Conservation (phyloP, 2,113 vertebrate genomes). For the Aleadryas rufinucha region DNA sequence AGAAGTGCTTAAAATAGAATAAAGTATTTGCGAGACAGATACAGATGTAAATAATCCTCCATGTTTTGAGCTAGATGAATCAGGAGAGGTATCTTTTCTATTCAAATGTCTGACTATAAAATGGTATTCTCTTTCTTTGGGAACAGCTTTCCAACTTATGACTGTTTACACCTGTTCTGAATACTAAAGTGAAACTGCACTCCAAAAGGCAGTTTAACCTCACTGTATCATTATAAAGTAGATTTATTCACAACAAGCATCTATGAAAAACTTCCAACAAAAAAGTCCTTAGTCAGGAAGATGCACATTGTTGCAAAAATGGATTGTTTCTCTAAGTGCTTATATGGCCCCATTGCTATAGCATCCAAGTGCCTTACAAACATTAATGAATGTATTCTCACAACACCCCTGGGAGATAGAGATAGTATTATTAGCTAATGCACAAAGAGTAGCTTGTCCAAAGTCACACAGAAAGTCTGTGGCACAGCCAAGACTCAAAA, state of each 20-base stretch:
- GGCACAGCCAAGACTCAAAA: conserved; percentile 55
- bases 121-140: conserved; percentile 1
- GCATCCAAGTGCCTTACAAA: conserved; percentile 50
- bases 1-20: conserved; percentile 48
- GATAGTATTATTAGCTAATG: conserved; percentile 68
- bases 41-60: conserved; percentile 49
- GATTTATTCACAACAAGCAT: conserved; percentile 56
- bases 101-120: conserved; percentile 14
- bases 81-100: neutral
- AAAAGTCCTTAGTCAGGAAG: conserved; percentile 59
- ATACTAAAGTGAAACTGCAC: conserved; percentile 33
- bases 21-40: conserved; percentile 34
- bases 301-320: conserved; percentile 54
- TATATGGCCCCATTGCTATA: conserved; percentile 5
- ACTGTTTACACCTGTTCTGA: conserved; percentile 51
- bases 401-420: conserved; percentile 55
- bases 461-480: conserved; percentile 64
- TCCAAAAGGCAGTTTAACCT: conserved; percentile 58
- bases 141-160: conserved; percentile 26
- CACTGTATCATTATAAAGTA: conserved; percentile 48
- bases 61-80: conserved; percentile 37
- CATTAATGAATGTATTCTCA: conserved; percentile 67
- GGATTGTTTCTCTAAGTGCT: conserved; percentile 60
- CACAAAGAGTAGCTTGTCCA: conserved; percentile 62
- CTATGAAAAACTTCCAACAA: conserved; percentile 51